These are phyloP conservation scores for Drosophila elegans DNA, from an alignment of 1,140 invertebrate genomes.

Conservation along the genomic window DNA sequence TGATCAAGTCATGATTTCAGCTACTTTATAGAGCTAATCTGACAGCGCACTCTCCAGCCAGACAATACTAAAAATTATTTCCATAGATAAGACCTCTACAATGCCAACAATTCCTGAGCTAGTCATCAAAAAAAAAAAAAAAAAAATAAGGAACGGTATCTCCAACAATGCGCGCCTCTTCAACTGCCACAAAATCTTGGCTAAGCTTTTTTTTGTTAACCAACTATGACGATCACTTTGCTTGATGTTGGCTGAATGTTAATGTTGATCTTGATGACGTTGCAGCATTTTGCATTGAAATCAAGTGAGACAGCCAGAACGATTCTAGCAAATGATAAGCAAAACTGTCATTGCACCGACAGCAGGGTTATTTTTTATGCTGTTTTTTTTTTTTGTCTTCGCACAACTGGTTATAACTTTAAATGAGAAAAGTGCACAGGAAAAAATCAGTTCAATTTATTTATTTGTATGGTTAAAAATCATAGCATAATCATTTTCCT, in stretches of 20 bases:
- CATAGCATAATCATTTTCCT: too few relatives aligned
- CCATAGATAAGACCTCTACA: constrained; percentile 59
- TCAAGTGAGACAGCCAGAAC: constrained; percentile 40
- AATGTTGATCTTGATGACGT: constrained; percentile 43
- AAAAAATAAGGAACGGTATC: constrained; percentile 24
- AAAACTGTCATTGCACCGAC: constrained; percentile 68
- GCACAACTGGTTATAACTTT: constrained; percentile 70
- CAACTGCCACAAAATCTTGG: constrained; percentile 28
- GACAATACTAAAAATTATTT: constrained; percentile 55
- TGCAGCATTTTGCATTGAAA: constrained; percentile 48
- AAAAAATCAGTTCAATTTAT: constrained; percentile 3
- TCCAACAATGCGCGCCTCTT: constrained; percentile 44
- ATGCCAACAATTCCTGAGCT: constrained; percentile 11
- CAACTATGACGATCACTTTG: constrained; percentile 9
- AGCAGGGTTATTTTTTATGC: constrained; percentile 28
- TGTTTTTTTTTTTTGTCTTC: constrained; percentile 13
- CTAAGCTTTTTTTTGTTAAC: background rate
- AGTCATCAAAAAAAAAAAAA: constrained; percentile 20
- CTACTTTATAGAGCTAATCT: constrained; percentile 59
- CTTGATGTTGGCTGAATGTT: constrained; percentile 18
- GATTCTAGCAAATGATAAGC: constrained; percentile 74
- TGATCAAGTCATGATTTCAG: constrained; percentile 45
- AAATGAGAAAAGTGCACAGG: constrained; percentile 44
- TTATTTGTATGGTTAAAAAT: too few relatives aligned
- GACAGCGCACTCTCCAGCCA: constrained; percentile 45